Evolutionary conservation across 2,888 invertebrate genomes (phyloP), one percentile per base, ranked within the genome.

Genomic region (Agrilus biguttatus): DNA sequence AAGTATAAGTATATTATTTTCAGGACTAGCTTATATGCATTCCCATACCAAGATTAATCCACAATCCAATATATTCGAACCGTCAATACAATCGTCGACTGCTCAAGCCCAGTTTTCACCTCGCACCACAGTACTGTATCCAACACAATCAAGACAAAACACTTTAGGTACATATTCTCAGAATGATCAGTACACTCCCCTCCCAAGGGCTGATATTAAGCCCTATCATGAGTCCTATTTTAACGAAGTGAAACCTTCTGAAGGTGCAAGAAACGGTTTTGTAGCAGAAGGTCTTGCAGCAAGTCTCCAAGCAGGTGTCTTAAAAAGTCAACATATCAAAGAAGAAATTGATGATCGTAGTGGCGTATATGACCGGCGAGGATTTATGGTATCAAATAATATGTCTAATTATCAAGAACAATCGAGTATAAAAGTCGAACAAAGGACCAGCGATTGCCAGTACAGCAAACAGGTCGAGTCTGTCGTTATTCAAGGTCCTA

Each of bases 231-330:
- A 80, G 54, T 78, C 80, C 8, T 81, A 79, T 53, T 80, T 81
- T 55, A 67, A 68, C 49, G 80, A 80, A 53, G 73, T 73, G 21
- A 74, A 75, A 49, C 68, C 74, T 58, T 58, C 74, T 58, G 53
- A 55, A 17, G 43, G 53, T n/a, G 47, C 49, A n/a, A 48, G 52
- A 45, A 55, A 55, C 61, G 64, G 66, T 65, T 66, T 66, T 50
- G 60, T 66, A 41, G 62, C 66, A 41, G 74, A 75, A 76, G 87
- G 89, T 45, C 63, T 89, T 46, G 88, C 89, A 19, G 88, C 87
- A 40, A 85, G 85, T 43, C 66, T 88, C 49, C 87, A 87, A 60
- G 84, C 83, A 45, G 84, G 83, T 47, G 83, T 87, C 51, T 71
- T 87, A 42, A 61, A 52, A 43, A 55, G 52, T 21, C 60, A 60